A percentile compares a stretch with the other conserved stretches of the same genome.
phyloP scores from a whole-genome alignment of 2,888 invertebrate genomes.

The Lasioglossum vierecki region DNA sequence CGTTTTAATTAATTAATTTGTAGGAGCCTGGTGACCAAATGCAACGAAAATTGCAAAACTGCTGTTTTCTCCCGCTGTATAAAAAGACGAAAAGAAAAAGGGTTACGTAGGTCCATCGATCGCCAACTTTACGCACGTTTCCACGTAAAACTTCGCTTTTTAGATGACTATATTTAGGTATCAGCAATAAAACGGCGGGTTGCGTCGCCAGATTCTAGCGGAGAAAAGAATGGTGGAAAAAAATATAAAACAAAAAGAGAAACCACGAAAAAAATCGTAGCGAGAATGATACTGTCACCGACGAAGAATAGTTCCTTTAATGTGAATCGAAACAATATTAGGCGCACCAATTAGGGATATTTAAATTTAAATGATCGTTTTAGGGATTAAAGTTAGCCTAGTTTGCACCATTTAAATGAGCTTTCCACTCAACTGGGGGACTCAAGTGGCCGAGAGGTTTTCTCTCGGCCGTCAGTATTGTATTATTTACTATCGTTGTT shows the following conservation, averaged over 20 bases:
- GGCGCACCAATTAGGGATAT: constrained; percentile 54
- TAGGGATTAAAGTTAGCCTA: constrained; percentile 40
- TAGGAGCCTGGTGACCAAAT: background rate
- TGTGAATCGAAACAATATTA: constrained; percentile 56
- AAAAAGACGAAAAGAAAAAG: background rate
- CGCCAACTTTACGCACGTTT: constrained; percentile 30
- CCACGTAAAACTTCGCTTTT: constrained; percentile 48
- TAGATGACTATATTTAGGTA: constrained; percentile 45
- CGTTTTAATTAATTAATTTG: background rate
- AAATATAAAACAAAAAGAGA: background rate
- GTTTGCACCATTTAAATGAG: constrained; percentile 56
- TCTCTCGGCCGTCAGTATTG: constrained; percentile 41
- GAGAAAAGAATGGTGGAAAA: background rate
- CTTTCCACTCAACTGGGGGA: constrained; percentile 65
- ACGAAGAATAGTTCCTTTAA: constrained; percentile 50
- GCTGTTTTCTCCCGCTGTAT: background rate
- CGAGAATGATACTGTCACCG: constrained; percentile 16
- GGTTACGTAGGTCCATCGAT: constrained; percentile 16
- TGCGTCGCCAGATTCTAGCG: background rate
- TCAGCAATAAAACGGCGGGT: constrained; percentile 1
- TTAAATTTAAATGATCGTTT: constrained; percentile 22
- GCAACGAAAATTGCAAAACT: background rate
- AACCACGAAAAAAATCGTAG: constrained; percentile 13
- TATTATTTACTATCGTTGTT: constrained; percentile 37
- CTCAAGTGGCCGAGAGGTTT: constrained; percentile 58